phyloP scores from a whole-genome alignment of 2,797 vertebrate species.

The Allobates femoralis region DNA sequence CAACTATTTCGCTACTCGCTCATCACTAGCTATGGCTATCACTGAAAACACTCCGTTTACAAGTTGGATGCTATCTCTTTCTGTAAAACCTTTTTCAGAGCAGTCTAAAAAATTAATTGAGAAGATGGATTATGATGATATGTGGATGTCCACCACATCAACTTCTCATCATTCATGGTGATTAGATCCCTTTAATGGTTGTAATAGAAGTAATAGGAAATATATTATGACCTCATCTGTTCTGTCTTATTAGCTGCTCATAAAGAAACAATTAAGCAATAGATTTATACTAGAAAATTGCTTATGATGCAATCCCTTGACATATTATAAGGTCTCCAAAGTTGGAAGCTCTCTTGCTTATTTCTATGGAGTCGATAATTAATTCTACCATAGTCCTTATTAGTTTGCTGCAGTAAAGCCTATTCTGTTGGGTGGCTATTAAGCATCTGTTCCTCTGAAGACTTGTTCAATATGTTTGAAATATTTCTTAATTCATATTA shows the following conservation, averaged over 20 bases:
- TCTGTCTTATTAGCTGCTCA: background rate
- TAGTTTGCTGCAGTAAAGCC: slow-evolving; percentile 29
- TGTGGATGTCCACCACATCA: background rate
- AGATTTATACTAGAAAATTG: background rate
- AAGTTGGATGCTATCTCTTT: background rate
- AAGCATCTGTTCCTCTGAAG: slow-evolving; percentile 27
- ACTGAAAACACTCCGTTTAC: background rate
- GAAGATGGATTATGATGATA: background rate
- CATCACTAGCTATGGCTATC: background rate
- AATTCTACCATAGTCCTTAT: background rate
- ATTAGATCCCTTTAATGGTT: background rate
- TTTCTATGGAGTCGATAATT: slow-evolving; percentile 16
- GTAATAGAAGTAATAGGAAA: background rate
- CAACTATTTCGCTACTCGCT: no score
- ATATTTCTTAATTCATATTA: slow-evolving; percentile 39
- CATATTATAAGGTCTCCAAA: background rate
- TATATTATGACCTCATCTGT: background rate
- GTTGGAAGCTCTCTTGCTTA: background rate
- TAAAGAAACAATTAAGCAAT: background rate
- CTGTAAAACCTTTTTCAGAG: background rate
- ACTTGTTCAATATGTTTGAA: slow-evolving; percentile 32
- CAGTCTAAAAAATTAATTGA: background rate
- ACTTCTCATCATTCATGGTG: background rate
- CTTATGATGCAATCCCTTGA: background rate
- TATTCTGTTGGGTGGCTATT: slow-evolving; percentile 5